Base-by-base conservation (phyloP, 2,113 vertebrate species). In the Eonycteris spelaea region DNA sequence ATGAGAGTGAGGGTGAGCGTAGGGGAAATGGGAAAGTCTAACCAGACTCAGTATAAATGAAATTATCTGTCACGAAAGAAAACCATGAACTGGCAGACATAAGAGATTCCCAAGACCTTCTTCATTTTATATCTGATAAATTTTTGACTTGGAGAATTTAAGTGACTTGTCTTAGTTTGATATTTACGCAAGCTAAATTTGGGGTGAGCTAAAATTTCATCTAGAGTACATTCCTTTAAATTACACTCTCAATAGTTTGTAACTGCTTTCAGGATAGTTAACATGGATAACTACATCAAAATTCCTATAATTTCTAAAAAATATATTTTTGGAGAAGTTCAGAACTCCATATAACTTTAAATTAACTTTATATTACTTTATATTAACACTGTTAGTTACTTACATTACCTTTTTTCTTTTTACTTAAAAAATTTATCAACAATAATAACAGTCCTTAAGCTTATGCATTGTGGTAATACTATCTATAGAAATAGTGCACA, bases 261-360 rank as follows among this genome's bases (percentile, higher is more conserved):
- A 83, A 67, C 55, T 65, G 24, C 19, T 86, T 93, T 8, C 30
- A 35, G 4, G 18, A 24, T 85, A 19, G 5, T 73, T 86, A 61
- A 67, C 26, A 45, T 22, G 22, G 12, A 11, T 67, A 28, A 38
- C 6, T 51, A 67, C 1, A n/a, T 77, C 9, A 91, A 78, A 57
- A 89, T 78, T 89, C 45, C n/a, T 93, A 4, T 84, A 77, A n/a
- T 63, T 84, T 92, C 57, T 91, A 92, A 14, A 77, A 87, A 84
- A 79, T 65, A 26, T 90, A 68, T 6, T 86, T 96, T 93, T 73
- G 63, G 63, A 89, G 59, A 94, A 57, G 33, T 35, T 85, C 71
- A 59, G 6, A 94, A 40, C 35, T 78, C 24, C 35, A 51, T 30
- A 3, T 86, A 65, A 65, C 7, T 67, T 79, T 88, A 63, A 79